Evolutionary conservation across 2,888 invertebrate genomes (phyloP), one percentile per base, ranked within the genome.

Genomic region (Pseudeuparius sepicola): DNA sequence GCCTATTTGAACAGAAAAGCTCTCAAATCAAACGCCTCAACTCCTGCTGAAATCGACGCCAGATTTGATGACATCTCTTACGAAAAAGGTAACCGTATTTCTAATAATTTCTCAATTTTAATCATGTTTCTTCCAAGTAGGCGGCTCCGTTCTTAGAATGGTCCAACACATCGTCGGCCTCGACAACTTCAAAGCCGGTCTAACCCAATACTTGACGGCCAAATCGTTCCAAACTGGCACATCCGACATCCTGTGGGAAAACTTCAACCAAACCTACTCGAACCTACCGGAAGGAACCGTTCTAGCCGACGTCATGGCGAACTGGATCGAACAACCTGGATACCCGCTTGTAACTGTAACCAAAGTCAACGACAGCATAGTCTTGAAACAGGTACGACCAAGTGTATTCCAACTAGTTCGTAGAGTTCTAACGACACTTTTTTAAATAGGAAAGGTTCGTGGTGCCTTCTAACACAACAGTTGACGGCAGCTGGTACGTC

Each of bases 1-100:
- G 23, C 40, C 31, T 11, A 30, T 6, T 5, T 7, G 13, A 16
- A n/a, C 4, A 24, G 38, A 2, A 5, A 9, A 14, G 69, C 71
- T 46, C 61, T 73, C 0, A 71, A 75, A 67, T 71, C 70, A 0
- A 59, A 56, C 0, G 44, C 71, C 0, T 63, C 54, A 28, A 65
- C 67, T 0, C 70, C 71, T 0, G 57, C 63, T 0, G 64, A 71
- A 42, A 64, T 73, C 33, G 50, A 64, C 5, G 63, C 63, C 2
- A 66, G 68, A n/a, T 70, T 76, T 49, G 73, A 73, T 47, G 66
- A 68, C 14, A 70, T 75, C 2, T 68, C 73, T 29, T 77, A 77
- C 42, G 66, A 70, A 40, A 78, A 78, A 64, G 75, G 45, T 16
- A n/a, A n/a, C n/a, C 10, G n/a, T n/a, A n/a, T n/a, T n/a, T n/a